Evolutionary conservation across 2,797 vertebrate species (phyloP), one percentile per base, ranked within the genome.

Genomic region (Notoglanidium macrostoma): DNA sequence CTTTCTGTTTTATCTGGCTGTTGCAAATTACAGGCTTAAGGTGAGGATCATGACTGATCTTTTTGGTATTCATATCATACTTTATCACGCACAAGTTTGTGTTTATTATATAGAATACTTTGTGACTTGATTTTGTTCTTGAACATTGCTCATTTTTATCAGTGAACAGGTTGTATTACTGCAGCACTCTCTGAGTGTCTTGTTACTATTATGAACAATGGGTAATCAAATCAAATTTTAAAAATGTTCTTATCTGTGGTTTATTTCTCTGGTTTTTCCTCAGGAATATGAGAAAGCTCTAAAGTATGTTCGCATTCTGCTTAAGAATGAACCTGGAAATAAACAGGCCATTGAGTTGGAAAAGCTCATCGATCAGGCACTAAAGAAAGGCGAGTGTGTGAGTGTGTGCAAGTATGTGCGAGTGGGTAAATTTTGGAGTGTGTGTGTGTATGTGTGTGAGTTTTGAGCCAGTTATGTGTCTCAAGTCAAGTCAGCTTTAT

Each of bases 21-120:
- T 97, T 92, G 97, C 96, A 85, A 96, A 98, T 93, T 97, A 98
- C 94, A 96, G 97, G 91, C 96, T 98, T 65, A 98, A 98, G 96
- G 97, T 96, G 83, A 90, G 86, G 44, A 61, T 32, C 35, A 40
- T 15, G 9, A 17, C 21, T 85, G 8, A 7, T 46, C 8, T 29
- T 82, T 81, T 67, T 82, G 32, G 9, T 59, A 23, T 29, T 10
- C n/a, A 8, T 83, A 83, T 65, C 5, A 7, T 46, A 46, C 15
- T 55, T 79, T 63, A 8, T 61, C 57, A 61, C n/a, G 35, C 61
- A 81, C 63, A 35, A n/a, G 35, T n/a, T 44, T 61, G 2, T 61
- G 32, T 19, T 40, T 59, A 57, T 35, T 5, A 40, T 6, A 15
- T 51, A 49, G 15, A 9, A 76, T n/a, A 76, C 29, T 59, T 79